Percentiles rank a stretch among this genome's conserved stretches.
These are phyloP conservation scores for Eulemur rufifrons DNA, from an alignment of 2,113 vertebrate species.

Conservation along the genomic window DNA sequence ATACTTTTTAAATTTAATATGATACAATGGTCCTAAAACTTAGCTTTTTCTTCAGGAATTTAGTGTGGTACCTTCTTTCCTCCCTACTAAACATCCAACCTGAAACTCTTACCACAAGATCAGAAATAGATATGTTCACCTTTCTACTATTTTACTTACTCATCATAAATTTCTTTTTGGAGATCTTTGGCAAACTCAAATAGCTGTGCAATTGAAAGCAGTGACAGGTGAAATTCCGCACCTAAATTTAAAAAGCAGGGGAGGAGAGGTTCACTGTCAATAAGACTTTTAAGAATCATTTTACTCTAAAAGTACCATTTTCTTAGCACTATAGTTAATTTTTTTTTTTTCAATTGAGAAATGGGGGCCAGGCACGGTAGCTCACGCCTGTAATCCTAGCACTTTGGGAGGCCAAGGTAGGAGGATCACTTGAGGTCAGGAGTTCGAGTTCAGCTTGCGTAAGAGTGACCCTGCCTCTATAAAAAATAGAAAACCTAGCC, in stretches of 20 bases:
- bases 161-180: conserved; percentile 91
- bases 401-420: too few species aligned
- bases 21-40: not conserved
- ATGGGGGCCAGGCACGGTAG: too few species aligned
- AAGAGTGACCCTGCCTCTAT: too few species aligned
- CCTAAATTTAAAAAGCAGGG: conserved; percentile 81
- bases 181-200: conserved; percentile 95
- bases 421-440: too few species aligned
- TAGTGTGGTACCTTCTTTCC: not conserved
- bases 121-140: not conserved
- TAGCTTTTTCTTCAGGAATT: not conserved
- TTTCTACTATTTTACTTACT: conserved; percentile 85
- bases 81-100: not conserved
- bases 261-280: not conserved
- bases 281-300: not conserved
- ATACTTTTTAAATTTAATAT: not conserved
- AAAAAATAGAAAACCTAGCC: too few species aligned
- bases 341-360: not conserved
- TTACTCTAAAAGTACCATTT: not conserved
- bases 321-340: not conserved
- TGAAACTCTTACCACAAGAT: not conserved
- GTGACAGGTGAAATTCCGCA: conserved; percentile 91
- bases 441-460: too few species aligned
- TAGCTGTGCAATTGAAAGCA: conserved; percentile 91
- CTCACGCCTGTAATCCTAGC: too few species aligned